A percentile compares a stretch with the other conserved stretches of the same genome.
Evolutionary conservation across 2,113 vertebrate genomes (phyloP).

Genomic region (Dromiciops gliroides): DNA sequence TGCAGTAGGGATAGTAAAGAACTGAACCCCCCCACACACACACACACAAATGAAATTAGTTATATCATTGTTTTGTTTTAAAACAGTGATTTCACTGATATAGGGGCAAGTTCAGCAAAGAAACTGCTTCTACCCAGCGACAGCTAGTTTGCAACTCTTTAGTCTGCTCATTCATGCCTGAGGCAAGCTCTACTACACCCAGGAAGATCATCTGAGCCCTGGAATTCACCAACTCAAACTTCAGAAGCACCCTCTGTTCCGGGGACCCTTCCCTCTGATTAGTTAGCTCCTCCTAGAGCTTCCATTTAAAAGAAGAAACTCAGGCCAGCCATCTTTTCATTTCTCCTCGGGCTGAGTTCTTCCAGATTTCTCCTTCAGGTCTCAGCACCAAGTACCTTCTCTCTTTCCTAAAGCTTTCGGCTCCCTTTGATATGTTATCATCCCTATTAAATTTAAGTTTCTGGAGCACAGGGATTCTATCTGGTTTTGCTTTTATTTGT

Average conservation of each 20-base stretch:
- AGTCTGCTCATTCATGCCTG: background rate
- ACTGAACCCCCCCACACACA: background rate
- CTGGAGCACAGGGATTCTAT: background rate
- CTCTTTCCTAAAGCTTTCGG: background rate
- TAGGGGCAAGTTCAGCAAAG: background rate
- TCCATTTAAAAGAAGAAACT: background rate
- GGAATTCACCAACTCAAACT: background rate
- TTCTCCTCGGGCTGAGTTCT: background rate
- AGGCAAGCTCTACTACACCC: background rate
- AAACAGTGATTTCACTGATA: background rate
- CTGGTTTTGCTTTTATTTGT: background rate
- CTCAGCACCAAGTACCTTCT: background rate
- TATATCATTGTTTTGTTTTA: background rate
- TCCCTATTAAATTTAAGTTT: background rate
- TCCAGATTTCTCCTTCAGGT: too few relatives aligned
- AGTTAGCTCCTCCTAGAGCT: background rate
- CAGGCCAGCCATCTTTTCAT: background rate
- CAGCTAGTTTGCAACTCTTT: background rate
- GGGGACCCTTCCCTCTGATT: background rate
- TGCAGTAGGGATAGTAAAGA: background rate
- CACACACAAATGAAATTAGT: background rate
- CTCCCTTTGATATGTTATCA: background rate
- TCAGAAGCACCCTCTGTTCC: background rate
- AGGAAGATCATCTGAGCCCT: background rate
- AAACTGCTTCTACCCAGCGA: background rate